Conservation (phyloP, 2,888 invertebrate genomes). For the Rotaria socialis region DNA sequence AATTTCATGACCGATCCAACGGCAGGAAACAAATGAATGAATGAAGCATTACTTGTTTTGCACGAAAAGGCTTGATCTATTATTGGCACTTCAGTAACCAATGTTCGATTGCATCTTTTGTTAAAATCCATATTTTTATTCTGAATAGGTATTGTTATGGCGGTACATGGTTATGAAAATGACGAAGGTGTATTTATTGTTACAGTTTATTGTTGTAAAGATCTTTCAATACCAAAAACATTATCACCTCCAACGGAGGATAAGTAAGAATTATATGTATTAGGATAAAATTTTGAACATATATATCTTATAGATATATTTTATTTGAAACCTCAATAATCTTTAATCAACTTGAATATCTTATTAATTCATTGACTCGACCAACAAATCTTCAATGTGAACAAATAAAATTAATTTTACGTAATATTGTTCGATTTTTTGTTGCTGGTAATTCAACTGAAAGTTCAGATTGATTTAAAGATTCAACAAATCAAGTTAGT, state of each 20-base stretch:
- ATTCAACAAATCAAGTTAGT: slow-evolving; percentile 54
- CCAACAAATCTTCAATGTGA: slow-evolving; percentile 62
- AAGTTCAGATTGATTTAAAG: slow-evolving; percentile 55
- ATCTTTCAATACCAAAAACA: slow-evolving; percentile 58
- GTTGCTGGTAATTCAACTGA: slow-evolving; percentile 66
- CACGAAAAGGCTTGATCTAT: too few relatives aligned
- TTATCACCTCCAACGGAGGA: slow-evolving; percentile 52
- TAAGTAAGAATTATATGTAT: slow-evolving; percentile 51
- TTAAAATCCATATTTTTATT: too few relatives aligned
- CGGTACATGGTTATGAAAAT: slow-evolving; percentile 65
- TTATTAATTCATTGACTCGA: slow-evolving; percentile 1
- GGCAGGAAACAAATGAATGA: too few relatives aligned
- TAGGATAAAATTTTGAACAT: background rate
- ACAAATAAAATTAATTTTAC: slow-evolving; percentile 61
- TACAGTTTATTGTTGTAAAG: slow-evolving; percentile 74
- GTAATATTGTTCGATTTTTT: slow-evolving; percentile 67
- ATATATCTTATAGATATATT: slow-evolving; percentile 61
- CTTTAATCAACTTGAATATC: slow-evolving; percentile 3
- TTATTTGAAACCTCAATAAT: slow-evolving; percentile 54
- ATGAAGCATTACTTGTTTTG: too few relatives aligned
- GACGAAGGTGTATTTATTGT: slow-evolving; percentile 72
- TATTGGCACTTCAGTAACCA: too few relatives aligned
- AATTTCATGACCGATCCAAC: too few relatives aligned
- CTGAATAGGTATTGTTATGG: slow-evolving; percentile 68
- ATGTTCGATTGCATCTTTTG: too few relatives aligned